These are phyloP conservation scores for Melospiza melodia DNA, from an alignment of 2,113 vertebrate species.

Conservation along the genomic window DNA sequence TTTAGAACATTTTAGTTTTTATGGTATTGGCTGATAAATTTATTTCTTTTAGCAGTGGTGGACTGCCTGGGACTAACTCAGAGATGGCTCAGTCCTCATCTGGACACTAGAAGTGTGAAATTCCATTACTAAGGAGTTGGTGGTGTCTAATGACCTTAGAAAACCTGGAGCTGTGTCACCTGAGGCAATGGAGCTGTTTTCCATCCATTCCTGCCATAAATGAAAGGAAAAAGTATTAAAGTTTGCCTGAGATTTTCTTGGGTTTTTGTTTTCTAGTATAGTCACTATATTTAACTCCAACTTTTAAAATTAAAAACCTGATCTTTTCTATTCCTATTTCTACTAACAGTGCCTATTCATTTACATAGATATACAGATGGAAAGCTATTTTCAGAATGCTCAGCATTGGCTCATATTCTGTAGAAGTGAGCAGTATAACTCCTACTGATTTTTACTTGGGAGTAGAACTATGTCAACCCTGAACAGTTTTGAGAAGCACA, in stretches of 20 bases:
- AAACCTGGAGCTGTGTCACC: neutral
- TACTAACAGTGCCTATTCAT: neutral
- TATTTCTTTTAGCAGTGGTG: neutral
- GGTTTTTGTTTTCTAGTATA: neutral
- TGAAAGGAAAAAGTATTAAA: neutral
- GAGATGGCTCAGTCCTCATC: neutral
- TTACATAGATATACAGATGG: slow-evolving; percentile 35
- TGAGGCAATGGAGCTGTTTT: neutral
- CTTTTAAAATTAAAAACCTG: slow-evolving; percentile 27
- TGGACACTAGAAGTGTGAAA: neutral
- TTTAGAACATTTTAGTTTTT: neutral
- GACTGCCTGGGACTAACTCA: neutral
- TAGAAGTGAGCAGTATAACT: slow-evolving; percentile 34
- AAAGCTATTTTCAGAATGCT: slow-evolving; percentile 53
- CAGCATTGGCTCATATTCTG: slow-evolving; percentile 7
- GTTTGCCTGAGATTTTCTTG: neutral
- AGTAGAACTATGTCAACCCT: neutral
- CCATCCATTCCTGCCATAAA: neutral
- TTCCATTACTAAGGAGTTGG: neutral
- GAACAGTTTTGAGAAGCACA: slow-evolving; percentile 23
- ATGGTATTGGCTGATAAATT: neutral
- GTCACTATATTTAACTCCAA: slow-evolving; percentile 19
- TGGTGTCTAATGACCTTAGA: neutral
- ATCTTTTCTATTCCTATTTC: slow-evolving; percentile 28
- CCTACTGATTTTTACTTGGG: slow-evolving; percentile 26